Evolutionary conservation across 2,113 vertebrate genomes (phyloP).

Genomic region (Monopterus albus): DNA sequence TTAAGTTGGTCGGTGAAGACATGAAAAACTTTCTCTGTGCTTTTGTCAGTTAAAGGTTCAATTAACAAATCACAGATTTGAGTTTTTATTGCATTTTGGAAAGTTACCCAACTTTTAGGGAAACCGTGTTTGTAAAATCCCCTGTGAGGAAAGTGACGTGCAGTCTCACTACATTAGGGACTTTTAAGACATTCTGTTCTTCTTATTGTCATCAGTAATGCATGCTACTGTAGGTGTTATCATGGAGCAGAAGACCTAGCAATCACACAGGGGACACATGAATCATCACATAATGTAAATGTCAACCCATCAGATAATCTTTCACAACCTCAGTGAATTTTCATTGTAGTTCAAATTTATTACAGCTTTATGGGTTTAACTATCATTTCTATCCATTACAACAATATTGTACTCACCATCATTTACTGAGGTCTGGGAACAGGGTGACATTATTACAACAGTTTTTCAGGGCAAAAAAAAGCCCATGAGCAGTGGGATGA

Average conservation of each 20-base stretch:
- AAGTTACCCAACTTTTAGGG: too few relatives aligned
- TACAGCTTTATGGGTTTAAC: background rate
- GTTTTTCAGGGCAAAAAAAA: too few relatives aligned
- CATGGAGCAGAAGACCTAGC: background rate
- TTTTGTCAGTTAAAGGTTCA: too few relatives aligned
- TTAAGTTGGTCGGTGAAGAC: too few relatives aligned
- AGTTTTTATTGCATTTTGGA: too few relatives aligned
- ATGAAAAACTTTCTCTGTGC: too few relatives aligned
- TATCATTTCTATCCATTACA: background rate
- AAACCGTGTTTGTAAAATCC: too few relatives aligned
- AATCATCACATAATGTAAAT: too few relatives aligned
- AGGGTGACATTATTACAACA: background rate
- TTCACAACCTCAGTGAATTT: background rate
- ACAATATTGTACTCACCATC: background rate
- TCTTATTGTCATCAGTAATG: background rate
- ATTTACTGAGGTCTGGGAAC: background rate
- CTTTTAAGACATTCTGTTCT: background rate
- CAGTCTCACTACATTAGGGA: background rate
- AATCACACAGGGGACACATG: constrained; percentile 3
- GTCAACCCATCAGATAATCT: too few relatives aligned
- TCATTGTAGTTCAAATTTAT: background rate
- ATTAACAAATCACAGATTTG: too few relatives aligned
- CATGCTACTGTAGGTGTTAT: background rate
- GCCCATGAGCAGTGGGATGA: too few relatives aligned
- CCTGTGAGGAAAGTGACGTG: too few relatives aligned